phyloP scores from a whole-genome alignment of 2,797 vertebrate genomes.

The Pristis pectinata region DNA sequence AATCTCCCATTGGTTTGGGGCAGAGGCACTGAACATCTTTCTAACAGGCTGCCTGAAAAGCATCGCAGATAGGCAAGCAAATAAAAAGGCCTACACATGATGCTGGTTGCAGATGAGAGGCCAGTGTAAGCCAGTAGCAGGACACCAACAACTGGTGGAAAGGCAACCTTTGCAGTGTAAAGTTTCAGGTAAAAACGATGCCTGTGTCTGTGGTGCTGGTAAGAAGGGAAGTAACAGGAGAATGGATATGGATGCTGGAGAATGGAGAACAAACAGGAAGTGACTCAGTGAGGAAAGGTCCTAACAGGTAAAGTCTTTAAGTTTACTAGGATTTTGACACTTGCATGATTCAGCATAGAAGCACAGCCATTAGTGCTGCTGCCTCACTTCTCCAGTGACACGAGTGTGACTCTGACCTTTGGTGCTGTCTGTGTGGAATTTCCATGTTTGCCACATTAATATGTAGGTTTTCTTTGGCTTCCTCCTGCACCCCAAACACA shows the following conservation, averaged over 20 bases:
- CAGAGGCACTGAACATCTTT: background rate
- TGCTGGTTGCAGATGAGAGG: background rate
- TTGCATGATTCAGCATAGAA: background rate
- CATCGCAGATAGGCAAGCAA: background rate
- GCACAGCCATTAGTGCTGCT: too few species aligned
- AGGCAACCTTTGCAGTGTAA: background rate
- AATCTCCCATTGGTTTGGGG: background rate
- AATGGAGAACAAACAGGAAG: background rate
- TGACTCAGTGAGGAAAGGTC: background rate
- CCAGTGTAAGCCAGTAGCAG: background rate
- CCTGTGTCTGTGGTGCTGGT: background rate
- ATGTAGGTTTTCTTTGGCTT: too few species aligned
- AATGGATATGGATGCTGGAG: background rate
- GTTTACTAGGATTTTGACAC: background rate
- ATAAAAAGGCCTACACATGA: background rate
- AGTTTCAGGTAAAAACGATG: background rate
- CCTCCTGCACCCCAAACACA: too few species aligned
- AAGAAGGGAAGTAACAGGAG: background rate
- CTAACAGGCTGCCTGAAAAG: background rate
- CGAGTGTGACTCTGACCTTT: too few species aligned
- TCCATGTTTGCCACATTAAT: too few species aligned
- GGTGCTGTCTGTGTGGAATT: too few species aligned
- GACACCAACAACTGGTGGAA: background rate
- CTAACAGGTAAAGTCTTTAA: background rate
- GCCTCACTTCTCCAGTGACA: too few species aligned